Evolutionary conservation across 2,797 vertebrate species (phyloP), one percentile per base, ranked within the genome.

Genomic region (Gymnothorax javanicus): DNA sequence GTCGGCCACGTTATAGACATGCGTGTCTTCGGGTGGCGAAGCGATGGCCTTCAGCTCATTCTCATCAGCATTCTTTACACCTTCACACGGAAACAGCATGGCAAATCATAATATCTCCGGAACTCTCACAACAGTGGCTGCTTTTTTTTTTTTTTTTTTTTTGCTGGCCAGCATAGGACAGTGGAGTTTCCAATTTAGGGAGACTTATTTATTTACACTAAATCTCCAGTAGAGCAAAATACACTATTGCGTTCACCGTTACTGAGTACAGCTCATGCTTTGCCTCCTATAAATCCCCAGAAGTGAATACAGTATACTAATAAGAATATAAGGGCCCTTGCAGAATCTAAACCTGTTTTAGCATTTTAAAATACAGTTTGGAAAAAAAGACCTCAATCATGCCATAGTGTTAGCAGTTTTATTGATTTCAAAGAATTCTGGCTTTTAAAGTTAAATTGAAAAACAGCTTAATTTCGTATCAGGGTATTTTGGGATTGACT

Each of bases 41-140:
- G 98, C 98, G 6, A 99, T 99, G 88, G 97, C 96, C 91, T 94
- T 97, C 88, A 99, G 94, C 93, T 99, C 98, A 0, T 96, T 97
- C 93, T 97, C 95, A 75, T 99, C 98, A 0, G 98, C 98, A 0
- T 99, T 99, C 92, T 99, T 99, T 87, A 99, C 98, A 90, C 98
- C 98, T 99, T 92, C 67, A 11, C 52, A 89, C 7, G 9, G 15
- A 60, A 88, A 88, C 11, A 58, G 82, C 89, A 9, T 75, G 57
- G 87, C 60, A 20, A 71, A 20, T 79, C 86, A 67, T 58, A 81
- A 13, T 25, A 17, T 23, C 67, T 75, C 69, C 50, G 6, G 15
- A 52, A 11, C 4, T 60, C n/a, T 52, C 12, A 56, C 15, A n/a
- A 20, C 50, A 11, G 12, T 12, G 7, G 17, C 23, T 20, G 7